Evolutionary conservation across 2,113 vertebrate species (phyloP), one percentile per base, ranked within the genome.

Genomic region (Ginglymostoma cirratum): DNA sequence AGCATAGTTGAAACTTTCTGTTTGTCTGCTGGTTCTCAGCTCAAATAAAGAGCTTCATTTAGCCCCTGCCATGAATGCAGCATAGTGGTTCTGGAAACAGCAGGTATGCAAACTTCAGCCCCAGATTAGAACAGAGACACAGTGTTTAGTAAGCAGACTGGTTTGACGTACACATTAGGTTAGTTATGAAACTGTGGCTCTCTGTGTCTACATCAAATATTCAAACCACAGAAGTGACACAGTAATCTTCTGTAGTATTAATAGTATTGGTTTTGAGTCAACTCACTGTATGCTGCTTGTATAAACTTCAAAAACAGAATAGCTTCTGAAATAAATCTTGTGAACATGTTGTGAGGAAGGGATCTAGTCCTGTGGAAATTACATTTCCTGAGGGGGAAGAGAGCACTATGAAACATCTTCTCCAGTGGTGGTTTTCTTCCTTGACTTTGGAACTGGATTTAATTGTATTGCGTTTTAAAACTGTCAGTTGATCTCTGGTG

Each of bases 181-280:
- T 76, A 76, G 94, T 95, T 61, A 70, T 72, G 94, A 67, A 95
- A 72, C 94, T 52, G 67, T 76, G 94, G 42, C 67, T 95, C 94
- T 95, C 42, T 95, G 23, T 95, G 69, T 95, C 94, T 72, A 72
- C 94, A 95, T 95, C 94, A 70, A 95, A 72, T 38, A 93, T 52
- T 95, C 27, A 70, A 95, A 4, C 67, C 38, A 70, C 93, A 95
- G 17, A 72, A 95, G 93, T 95, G 93, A 72, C 93, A 72, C 93
- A 95, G 93, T 45, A 67, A 95, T 95, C 93, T 70, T 95, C 93
- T 95, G 93, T 95, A 5, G 94, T 95, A 95, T 72, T 72, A 95
- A 93, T 93, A 66, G 94, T 12, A 8, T 72, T 70, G 69, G 42
- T 72, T 95, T 76, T 95, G 38, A 95, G 52, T 52, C 94, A 90